phyloP scores from a whole-genome alignment of 2,113 vertebrate species.

The Psittacula cyanocephala region DNA sequence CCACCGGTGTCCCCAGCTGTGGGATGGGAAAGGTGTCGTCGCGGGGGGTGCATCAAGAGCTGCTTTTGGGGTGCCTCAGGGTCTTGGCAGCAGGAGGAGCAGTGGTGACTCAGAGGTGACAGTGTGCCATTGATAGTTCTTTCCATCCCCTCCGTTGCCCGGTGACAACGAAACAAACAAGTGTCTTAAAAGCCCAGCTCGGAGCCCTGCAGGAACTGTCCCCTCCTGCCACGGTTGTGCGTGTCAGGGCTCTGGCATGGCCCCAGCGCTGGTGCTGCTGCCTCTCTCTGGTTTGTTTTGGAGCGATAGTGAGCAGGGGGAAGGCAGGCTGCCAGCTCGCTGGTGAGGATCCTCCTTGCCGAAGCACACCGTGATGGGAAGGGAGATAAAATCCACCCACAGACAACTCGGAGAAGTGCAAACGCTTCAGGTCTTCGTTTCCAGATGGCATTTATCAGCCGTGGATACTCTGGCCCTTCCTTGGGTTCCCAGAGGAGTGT shows the following conservation, averaged over 20 bases:
- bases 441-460: not conserved
- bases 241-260: not conserved
- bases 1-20: not conserved
- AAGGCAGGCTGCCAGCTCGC: not conserved
- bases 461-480: not conserved
- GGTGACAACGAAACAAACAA: conserved; percentile 49
- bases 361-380: not conserved
- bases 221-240: not conserved
- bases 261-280: not conserved
- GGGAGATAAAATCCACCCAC: not conserved
- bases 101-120: conserved; percentile 35
- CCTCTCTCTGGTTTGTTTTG: not conserved
- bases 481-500: not conserved
- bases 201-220: not conserved
- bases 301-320: not conserved
- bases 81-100: not conserved
- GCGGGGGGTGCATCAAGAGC: not conserved
- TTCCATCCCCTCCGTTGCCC: conserved; percentile 30
- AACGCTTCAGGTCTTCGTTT: not conserved
- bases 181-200: not conserved
- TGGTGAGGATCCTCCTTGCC: not conserved
- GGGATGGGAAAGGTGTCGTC: not conserved
- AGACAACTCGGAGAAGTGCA: not conserved
- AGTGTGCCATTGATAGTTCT: conserved; percentile 42
- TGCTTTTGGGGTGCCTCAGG: not conserved